Base-by-base conservation (phyloP, 2,888 invertebrate genomes). In the Empis stercorea region DNA sequence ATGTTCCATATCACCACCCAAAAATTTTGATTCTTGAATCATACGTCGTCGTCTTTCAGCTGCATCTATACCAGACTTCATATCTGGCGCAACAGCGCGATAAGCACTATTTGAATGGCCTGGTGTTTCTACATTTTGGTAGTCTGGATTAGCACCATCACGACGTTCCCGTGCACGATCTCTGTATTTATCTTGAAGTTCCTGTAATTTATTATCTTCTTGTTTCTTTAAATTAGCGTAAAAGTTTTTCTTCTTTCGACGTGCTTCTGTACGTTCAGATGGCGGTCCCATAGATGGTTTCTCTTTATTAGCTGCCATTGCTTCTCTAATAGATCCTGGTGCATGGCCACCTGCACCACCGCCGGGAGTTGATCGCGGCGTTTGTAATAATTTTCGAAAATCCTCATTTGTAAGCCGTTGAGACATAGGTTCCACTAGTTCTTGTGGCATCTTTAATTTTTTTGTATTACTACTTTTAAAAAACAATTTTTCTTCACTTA, bases 1-100 rank as follows among this genome's bases (percentile, higher is more conserved):
- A 61, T 99, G 99, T 62, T 99, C 96, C 89, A 99, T 96, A 70
- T 99, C 99, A 78, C 99, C 99, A 65, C 99, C 99, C 73, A 99
- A 89, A 72, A 94, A 99, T 72, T 99, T 99, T 0, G 99, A 99
- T 71, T 99, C 97, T 74, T 87, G 86, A 63, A 99, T 99, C 74
- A 95, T 83, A 62, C 96, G 92, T 44, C 94, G 79, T 45, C 97
- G 75, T 38, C 95, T 76, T 69, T 97, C 96, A 7, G 96, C 95
- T 0, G 93, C 93, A 73, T 94, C 93, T 66, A 87, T 81, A 53
- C 92, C 87, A 0, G 93, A 92, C 64, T 95, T 94, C 13, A 91
- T 71, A 73, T 96, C 96, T 0, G 96, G 96, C 4, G 96, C 97
- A 1, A 99, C 96, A 9, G 97, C 96, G 59, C 94, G 72, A 49